Base-by-base conservation (phyloP, 2,797 vertebrate species). In the Sebastes taczanowskii region DNA sequence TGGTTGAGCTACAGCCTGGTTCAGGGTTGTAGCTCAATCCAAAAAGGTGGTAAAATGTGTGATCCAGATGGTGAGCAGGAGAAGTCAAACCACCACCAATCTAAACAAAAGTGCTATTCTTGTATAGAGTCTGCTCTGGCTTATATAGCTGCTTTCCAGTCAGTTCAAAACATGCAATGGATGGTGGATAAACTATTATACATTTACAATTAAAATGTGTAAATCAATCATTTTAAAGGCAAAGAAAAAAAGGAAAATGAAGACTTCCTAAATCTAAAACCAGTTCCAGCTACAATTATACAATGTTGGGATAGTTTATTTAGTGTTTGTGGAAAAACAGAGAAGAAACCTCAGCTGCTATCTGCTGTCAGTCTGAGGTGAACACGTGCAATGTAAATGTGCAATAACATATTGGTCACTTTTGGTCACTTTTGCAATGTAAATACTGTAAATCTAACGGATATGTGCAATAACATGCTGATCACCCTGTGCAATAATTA, bases 41-140 rank as follows among this genome's bases (percentile, higher is more conserved):
- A 86, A 86, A 79, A 75, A 87, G 61, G 63, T 84, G 63, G 22
- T 30, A 5, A 84, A 88, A 87, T 71, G 78, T 87, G 88, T 59
- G 69, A 80, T 78, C 83, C 85, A 90, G 86, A 88, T 89, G 84
- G 74, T 52, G 64, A 58, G 13, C 35, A 38, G 5, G 16, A n/a
- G 6, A 58, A 35, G 66, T 58, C 10, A 56, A 46, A 49, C 16
- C 22, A 32, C 35, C 20, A 46, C 20, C 35, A 74, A 30, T 56
- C 27, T 4, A 61, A 85, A 84, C 58, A 78, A 18, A 58, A 34
- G 58, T 27, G 55, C 53, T 46, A 11, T 80, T 67, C 6, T 60
- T 70, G 30, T 66, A 1, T 1, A 18, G 18, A 58, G 5, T 29
- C 16, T 14, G 3, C 23, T 4, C 10, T 23, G 32, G 38, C 58